Evolutionary conservation across 2,888 invertebrate species (phyloP), one percentile per base, ranked within the genome.

Genomic region (Aelia acuminata): DNA sequence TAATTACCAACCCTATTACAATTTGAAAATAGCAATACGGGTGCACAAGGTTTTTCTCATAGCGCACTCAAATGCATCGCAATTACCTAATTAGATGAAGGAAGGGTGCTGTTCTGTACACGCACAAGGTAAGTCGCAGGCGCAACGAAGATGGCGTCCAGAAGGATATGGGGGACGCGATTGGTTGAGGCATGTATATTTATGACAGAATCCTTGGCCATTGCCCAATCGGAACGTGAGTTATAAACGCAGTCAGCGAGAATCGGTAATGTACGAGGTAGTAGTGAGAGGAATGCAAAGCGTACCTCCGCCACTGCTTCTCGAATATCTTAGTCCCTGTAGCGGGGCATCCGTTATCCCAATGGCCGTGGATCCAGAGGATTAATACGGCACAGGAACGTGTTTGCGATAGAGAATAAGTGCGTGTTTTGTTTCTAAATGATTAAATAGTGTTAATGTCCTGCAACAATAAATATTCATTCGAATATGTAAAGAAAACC

Each of bases 151-250:
- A 70, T 70, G 63, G 63, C 63, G 63, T 70, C 35, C 31, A 70
- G 31, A 70, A 70, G 15, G 63, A 70, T 70, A 70, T 70, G 63
- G 63, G 35, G 63, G 63, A 70, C 63, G 63, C 63, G 63, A 70
- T 70, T 70, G 63, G 63, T 35, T 70, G 63, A 70, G 63, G 31
- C 63, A 70, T 70, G 63, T 70, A 70, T 70, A 70, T 70, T 70
- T 70, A 70, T 70, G 63, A 70, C 84, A 50, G 84, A 84, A 48
- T 49, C 48, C 49, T 84, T 48, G 84, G 49, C 49, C 31, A 48
- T 50, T 31, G 50, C 57, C 85, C 85, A 57, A 35, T 35, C 57
- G 53, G 85, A 57, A 85, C 85, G 85, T 85, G 85, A 85, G 85
- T 50, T 57, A 85, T 85, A 85, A 85, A 84, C 47, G 49, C 49